Base-by-base conservation (phyloP, 2,888 invertebrate species). In the Perithous albicinctus region DNA sequence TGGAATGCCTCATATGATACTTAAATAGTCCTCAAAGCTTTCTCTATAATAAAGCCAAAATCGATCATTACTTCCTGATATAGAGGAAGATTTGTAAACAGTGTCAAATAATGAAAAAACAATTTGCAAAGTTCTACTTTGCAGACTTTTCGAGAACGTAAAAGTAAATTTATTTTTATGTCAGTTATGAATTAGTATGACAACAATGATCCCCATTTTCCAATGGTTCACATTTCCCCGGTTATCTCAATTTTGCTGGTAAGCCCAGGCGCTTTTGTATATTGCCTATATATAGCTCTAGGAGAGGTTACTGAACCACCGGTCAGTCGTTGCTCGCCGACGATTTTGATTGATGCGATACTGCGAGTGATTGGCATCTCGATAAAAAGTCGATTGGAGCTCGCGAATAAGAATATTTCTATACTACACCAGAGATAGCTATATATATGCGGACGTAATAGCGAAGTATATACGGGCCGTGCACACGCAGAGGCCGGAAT, bases 331-430 rank as follows among this genome's bases (percentile, higher is more conserved):
- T 35, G 54, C 56, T 18, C 18, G n/a, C 43, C 46, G 48, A 80
- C 81, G 84, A 82, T 83, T 85, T 85, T 86, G 85, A 87, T 87
- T 81, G 85, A 86, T 85, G 86, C 78, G 80, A 85, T 84, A 84
- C 70, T 63, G 48, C 20, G 61, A 38, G 70, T 82, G 84, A 85
- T 85, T 85, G 85, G 82, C 84, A 78, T 85, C 69, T 77, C 69
- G 83, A 86, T 85, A 85, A 84, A 85, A 85, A 80, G 79, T 74
- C 76, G 84, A 86, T 85, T 85, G 83, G 77, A 80, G 82, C 80
- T 63, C 23, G 83, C 83, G 84, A 84, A 87, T 86, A 86, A 73
- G 73, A 73, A 73, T 73, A 72, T 69, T n/a, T 69, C 69, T 29
- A 48, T 51, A 51, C 32, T 35, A 35, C 1, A 51, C 48, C 41